phyloP scores from a whole-genome alignment of 2,797 vertebrate genomes.

The Masticophis lateralis region DNA sequence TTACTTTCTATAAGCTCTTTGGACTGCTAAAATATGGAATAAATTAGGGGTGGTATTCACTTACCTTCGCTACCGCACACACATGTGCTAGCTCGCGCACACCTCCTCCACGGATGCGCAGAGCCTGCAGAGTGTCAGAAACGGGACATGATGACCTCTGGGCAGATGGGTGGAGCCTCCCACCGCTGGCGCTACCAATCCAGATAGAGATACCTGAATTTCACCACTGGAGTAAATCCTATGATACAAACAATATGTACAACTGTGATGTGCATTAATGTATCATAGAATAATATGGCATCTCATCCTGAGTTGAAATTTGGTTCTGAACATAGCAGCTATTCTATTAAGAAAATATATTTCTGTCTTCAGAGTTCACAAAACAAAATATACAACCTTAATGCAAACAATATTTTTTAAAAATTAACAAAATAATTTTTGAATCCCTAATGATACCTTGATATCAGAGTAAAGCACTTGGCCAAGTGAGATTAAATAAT shows the following conservation, averaged over 20 bases:
- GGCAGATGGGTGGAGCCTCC: no score
- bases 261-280: background rate
- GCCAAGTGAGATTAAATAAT: slow-evolving; percentile 2
- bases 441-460: background rate
- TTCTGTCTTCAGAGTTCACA: background rate
- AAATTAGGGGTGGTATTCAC: background rate
- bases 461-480: slow-evolving; percentile 9
- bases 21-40: background rate
- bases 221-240: background rate
- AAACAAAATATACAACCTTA: background rate
- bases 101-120: no score
- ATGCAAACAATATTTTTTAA: background rate
- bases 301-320: background rate
- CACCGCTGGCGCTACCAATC: no score
- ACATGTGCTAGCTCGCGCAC: no score
- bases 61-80: no score
- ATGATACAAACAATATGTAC: background rate
- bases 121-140: no score
- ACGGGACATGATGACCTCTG: no score
- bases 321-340: background rate
- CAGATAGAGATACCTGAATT: no score
- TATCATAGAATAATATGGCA: background rate
- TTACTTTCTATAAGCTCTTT: background rate
- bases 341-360: background rate
- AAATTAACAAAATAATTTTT: background rate